A percentile compares a stretch with the other conserved stretches of the same genome.
Evolutionary conservation across 2,888 invertebrate species (phyloP).

Genomic region (Chironomus tentans): DNA sequence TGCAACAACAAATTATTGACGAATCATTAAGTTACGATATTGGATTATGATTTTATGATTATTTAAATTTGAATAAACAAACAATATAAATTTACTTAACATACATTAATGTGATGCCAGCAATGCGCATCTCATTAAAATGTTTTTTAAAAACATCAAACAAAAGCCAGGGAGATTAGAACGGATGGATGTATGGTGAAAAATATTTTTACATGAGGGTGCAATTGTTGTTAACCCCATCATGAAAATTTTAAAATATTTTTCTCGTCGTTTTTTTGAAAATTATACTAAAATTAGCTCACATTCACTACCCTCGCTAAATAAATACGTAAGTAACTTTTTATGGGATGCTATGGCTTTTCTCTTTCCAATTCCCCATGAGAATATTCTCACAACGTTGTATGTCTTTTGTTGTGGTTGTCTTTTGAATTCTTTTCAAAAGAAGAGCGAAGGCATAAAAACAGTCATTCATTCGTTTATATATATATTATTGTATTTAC

Average conservation of each 20-base stretch:
- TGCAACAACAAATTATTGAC: not conserved
- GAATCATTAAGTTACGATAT: not conserved
- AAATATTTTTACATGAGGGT: not conserved
- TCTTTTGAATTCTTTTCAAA: not conserved
- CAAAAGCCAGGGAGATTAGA: not conserved
- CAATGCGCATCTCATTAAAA: not conserved
- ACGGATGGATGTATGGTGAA: not conserved
- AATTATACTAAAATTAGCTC: slow-evolving; percentile 22
- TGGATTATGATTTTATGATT: not conserved
- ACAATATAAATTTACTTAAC: no score
- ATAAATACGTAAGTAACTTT: not conserved
- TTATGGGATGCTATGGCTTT: not conserved
- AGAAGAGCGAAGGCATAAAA: not conserved
- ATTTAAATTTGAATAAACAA: no score
- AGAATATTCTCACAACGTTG: not conserved
- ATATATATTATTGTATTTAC: no score
- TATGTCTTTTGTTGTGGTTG: slow-evolving; percentile 21
- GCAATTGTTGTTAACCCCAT: not conserved
- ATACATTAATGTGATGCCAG: not conserved
- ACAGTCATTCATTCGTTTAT: not conserved
- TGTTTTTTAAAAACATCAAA: not conserved
- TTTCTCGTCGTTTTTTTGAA: slow-evolving; percentile 2
- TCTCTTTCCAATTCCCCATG: not conserved
- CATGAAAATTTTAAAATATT: not conserved
- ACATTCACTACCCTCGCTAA: not conserved